Percentiles rank a stretch among this genome's conserved stretches.
Conservation (phyloP, 2,113 vertebrate species). For the Pica pica region DNA sequence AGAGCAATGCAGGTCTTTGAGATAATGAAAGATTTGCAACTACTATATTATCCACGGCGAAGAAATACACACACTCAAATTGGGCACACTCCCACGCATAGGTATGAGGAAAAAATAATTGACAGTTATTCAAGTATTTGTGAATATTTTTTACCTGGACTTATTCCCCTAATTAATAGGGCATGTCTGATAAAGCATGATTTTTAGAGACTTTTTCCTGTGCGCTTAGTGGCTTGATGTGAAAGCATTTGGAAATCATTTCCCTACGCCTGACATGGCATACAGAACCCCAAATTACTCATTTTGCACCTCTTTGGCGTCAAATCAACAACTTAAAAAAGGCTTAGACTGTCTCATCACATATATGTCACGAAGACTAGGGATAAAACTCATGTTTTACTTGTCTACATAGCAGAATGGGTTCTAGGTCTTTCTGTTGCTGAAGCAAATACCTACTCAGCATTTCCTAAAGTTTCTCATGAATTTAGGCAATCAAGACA, state of each 20-base stretch:
- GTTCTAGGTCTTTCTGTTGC: not conserved
- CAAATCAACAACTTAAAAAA: not conserved
- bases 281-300: not conserved
- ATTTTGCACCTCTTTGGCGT: not conserved
- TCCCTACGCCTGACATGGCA: not conserved
- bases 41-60: not conserved
- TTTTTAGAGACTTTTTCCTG: not conserved
- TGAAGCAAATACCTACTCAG: not conserved
- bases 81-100: not conserved
- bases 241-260: not conserved
- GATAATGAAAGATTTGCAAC: slow-evolving; percentile 59
- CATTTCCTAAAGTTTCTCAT: not conserved
- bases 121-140: slow-evolving; percentile 27
- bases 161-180: slow-evolving; percentile 24
- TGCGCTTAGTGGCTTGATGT: not conserved
- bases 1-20: slow-evolving; percentile 46
- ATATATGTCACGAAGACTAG: not conserved
- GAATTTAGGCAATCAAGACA: not conserved
- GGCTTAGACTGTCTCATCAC: not conserved
- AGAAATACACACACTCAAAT: not conserved
- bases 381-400: not conserved
- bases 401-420: not conserved
- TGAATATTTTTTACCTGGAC: not conserved
- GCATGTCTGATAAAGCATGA: not conserved
- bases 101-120: slow-evolving; percentile 11